phyloP scores from a whole-genome alignment of 2,797 vertebrate species.

The Momotus momota region DNA sequence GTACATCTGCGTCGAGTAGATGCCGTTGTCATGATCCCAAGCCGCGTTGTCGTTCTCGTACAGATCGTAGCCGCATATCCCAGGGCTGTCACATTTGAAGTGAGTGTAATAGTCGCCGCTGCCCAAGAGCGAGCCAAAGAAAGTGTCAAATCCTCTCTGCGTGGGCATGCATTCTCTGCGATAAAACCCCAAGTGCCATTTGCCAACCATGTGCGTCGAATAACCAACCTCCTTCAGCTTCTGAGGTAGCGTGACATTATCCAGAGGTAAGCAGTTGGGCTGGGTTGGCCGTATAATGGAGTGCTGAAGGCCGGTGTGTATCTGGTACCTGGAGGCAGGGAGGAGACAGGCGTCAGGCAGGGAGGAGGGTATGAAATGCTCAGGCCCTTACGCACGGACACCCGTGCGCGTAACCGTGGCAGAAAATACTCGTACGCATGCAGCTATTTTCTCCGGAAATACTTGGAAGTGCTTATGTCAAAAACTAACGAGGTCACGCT shows the following conservation, averaged over 20 bases:
- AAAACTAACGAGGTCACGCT: neutral
- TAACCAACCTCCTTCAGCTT: slow-evolving; percentile 94
- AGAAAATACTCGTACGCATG: neutral
- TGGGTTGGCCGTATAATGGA: slow-evolving; percentile 95
- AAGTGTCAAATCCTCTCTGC: slow-evolving; percentile 93
- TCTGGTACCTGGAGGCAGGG: slow-evolving; percentile 89
- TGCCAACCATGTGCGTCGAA: slow-evolving; percentile 97
- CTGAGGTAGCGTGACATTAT: slow-evolving; percentile 93
- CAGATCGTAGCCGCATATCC: slow-evolving; percentile 94
- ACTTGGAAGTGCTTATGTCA: neutral
- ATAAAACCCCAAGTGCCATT: slow-evolving; percentile 98
- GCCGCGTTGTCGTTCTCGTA: slow-evolving; percentile 93
- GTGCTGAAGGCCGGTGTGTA: slow-evolving; percentile 98
- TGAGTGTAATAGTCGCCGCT: slow-evolving; percentile 97
- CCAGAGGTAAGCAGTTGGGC: slow-evolving; percentile 94
- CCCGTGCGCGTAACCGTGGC: accelerated
- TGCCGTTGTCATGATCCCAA: slow-evolving; percentile 91
- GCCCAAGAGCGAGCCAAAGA: slow-evolving; percentile 94
- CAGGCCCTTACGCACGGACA: neutral
- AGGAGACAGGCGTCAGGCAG: slow-evolving; percentile 29
- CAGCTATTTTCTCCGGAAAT: neutral
- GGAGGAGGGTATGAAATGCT: neutral
- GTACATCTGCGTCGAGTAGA: slow-evolving; percentile 96
- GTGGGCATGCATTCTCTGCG: slow-evolving; percentile 94
- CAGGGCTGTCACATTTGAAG: slow-evolving; percentile 94